Conservation (phyloP, 2,888 invertebrate genomes). For the Tinea pellionella region DNA sequence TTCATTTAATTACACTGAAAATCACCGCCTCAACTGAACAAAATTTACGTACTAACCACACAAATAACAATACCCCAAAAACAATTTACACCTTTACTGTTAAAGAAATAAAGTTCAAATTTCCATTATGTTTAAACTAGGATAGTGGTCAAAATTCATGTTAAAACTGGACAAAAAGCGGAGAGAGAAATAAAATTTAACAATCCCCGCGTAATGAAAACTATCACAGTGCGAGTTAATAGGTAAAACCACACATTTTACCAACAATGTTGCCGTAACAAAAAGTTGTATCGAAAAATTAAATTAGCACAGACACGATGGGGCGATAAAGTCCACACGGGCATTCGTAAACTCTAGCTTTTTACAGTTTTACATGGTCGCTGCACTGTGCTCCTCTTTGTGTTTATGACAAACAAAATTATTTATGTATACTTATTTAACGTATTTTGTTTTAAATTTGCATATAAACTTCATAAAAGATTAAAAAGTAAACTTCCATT, state of each 20-base stretch:
- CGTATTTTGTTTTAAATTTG: neutral
- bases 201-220: conserved; percentile 30
- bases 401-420: neutral
- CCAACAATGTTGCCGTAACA: conserved; percentile 35
- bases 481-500: too few relatives aligned
- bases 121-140: neutral
- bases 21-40: neutral
- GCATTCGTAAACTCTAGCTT: conserved; percentile 1
- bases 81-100: neutral
- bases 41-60: neutral
- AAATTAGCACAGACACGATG: conserved; percentile 37
- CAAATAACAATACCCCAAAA: neutral
- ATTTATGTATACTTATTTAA: neutral
- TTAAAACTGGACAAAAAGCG: conserved; percentile 2
- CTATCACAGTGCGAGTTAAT: conserved; percentile 34
- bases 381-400: neutral
- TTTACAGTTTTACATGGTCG: neutral
- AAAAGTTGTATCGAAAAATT: conserved; percentile 46
- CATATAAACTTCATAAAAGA: too few relatives aligned
- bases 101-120: neutral
- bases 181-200: conserved; percentile 13
- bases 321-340: conserved; percentile 8
- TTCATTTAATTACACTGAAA: conserved; percentile 10
- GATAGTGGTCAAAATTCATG: neutral
- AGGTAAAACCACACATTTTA: conserved; percentile 35